Percentiles rank a stretch among this genome's conserved stretches.
Evolutionary conservation across 2,113 vertebrate genomes (phyloP).

Genomic region (Lethenteron reissneri): DNA sequence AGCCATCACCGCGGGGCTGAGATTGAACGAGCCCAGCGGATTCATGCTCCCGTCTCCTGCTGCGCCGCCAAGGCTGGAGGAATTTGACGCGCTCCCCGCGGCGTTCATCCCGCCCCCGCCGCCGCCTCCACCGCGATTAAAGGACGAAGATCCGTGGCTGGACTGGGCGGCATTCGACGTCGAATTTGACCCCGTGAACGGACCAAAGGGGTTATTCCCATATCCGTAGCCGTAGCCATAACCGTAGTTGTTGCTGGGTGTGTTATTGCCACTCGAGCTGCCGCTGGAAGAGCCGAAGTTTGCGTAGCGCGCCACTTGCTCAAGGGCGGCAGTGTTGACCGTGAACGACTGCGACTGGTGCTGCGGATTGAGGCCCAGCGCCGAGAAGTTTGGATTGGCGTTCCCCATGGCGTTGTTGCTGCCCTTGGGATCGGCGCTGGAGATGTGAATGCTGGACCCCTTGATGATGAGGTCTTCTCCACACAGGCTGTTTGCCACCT

Average conservation of each 20-base stretch:
- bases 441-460: slow-evolving; percentile 98
- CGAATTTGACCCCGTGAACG: too few species aligned
- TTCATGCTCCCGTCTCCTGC: slow-evolving; percentile 58
- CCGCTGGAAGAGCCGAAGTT: slow-evolving; percentile 43
- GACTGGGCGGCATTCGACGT: too few species aligned
- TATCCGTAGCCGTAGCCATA: slow-evolving; percentile 55
- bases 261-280: slow-evolving; percentile 34
- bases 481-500: slow-evolving; percentile 93
- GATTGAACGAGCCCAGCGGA: slow-evolving; percentile 58
- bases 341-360: too few species aligned
- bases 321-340: too few species aligned
- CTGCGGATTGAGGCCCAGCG: too few species aligned
- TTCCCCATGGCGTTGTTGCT: slow-evolving; percentile 37
- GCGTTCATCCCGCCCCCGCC: slow-evolving; percentile 22
- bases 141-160: too few species aligned
- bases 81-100: slow-evolving; percentile 38
- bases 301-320: slow-evolving; percentile 40
- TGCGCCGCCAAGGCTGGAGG: too few species aligned
- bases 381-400: too few species aligned
- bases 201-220: slow-evolving; percentile 21
- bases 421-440: slow-evolving; percentile 98
- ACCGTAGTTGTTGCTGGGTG: neutral
- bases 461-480: slow-evolving; percentile 99
- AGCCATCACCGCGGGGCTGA: slow-evolving; percentile 95
- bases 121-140: slow-evolving; percentile 26